Evolutionary conservation across 2,113 vertebrate genomes (phyloP).

Genomic region (Todiramphus chloris): DNA sequence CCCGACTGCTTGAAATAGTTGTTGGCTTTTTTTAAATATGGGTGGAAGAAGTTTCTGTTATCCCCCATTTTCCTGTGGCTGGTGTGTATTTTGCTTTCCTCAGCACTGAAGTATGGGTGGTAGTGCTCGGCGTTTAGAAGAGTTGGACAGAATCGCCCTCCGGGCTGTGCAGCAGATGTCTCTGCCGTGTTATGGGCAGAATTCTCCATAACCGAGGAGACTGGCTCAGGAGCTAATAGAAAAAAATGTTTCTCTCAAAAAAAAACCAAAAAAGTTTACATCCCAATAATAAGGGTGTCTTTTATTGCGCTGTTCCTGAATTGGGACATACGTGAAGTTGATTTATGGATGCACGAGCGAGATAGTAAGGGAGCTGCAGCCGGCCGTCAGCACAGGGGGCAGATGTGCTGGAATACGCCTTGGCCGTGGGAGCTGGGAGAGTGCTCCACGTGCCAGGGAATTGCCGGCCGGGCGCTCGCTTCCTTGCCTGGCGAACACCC

Average conservation of each 20-base stretch:
- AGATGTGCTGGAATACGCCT: background rate
- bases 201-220: background rate
- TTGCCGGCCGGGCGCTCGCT: background rate
- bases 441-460: fast-evolving
- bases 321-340: background rate
- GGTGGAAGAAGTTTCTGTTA: background rate
- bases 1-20: background rate
- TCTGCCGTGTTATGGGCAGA: background rate
- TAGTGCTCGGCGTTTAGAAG: fast-evolving
- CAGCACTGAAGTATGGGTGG: background rate
- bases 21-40: background rate
- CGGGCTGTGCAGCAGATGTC: background rate
- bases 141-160: fast-evolving
- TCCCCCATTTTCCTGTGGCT: background rate
- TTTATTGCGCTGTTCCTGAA: background rate
- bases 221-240: background rate
- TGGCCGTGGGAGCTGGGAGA: background rate
- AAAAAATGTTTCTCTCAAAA: background rate
- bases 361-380: background rate
- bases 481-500: background rate
- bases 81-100: background rate
- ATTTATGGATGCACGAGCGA: background rate
- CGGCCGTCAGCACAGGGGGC: background rate
- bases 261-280: background rate
- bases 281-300: background rate